Conservation (phyloP, 1,140 invertebrate genomes). For the Daktulosphaira vitifoliae region DNA sequence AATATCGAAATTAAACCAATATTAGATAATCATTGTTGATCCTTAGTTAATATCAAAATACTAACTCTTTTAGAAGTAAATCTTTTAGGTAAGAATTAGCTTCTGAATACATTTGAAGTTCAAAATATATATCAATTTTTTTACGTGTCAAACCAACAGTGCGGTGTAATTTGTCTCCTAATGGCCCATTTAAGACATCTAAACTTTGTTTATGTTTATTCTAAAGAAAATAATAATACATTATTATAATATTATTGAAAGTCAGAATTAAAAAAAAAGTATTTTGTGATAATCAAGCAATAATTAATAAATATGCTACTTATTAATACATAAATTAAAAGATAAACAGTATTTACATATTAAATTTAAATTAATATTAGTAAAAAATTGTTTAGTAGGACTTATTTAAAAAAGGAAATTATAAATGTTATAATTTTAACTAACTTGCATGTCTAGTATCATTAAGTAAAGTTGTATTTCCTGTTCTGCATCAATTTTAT, state of each 20-base stretch:
- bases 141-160: slow-evolving; percentile 53
- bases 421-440: not conserved
- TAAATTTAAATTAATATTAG: too few species aligned
- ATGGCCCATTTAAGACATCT: slow-evolving; percentile 63
- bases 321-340: too few species aligned
- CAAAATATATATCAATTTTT: slow-evolving; percentile 62
- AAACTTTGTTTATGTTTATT: slow-evolving; percentile 74
- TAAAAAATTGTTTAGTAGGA: too few species aligned
- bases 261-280: too few species aligned
- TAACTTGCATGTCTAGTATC: slow-evolving; percentile 67
- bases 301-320: too few species aligned
- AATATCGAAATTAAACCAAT: slow-evolving; percentile 27
- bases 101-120: slow-evolving; percentile 62
- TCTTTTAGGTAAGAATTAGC: slow-evolving; percentile 51
- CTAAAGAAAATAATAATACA: slow-evolving; percentile 41
- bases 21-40: slow-evolving; percentile 28
- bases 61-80: slow-evolving; percentile 59
- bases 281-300: too few species aligned
- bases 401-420: too few species aligned
- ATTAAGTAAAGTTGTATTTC: slow-evolving; percentile 86
- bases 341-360: too few species aligned
- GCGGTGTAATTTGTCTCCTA: slow-evolving; percentile 55
- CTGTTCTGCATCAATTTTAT: slow-evolving; percentile 85
- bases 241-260: not conserved
- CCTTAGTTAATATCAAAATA: too few species aligned